Evolutionary conservation across 2,888 invertebrate species (phyloP), one percentile per base, ranked within the genome.

Genomic region (Lamellibrachia satsuma): DNA sequence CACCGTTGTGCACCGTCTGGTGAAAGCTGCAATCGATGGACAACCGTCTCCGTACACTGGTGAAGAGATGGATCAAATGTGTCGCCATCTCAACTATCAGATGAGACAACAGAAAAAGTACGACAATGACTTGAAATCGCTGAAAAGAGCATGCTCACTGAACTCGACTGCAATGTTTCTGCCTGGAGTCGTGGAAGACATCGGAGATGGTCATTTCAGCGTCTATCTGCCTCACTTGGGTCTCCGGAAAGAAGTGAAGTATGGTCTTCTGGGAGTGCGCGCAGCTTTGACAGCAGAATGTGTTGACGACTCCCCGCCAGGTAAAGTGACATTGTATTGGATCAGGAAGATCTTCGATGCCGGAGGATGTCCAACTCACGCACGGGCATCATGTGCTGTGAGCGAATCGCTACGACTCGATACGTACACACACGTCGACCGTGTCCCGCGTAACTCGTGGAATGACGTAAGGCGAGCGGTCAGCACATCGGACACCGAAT

Each of bases 1-100:
- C 92, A 93, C 96, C 52, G 94, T 95, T 7, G 95, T 95, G 55
- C 96, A 95, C 92, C 94, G 96, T 52, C 91, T 96, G 60, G 93
- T 96, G 1, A 91, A 93, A n/a, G 95, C 95, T 92, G 93, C 93
- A 8, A 90, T 93, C 7, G 57, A 90, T 7, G 60, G 39, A n/a
- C 39, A 94, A 8, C 27, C 90, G n/a, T 15, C 90, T 7, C 95
- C 95, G 0, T 96, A 95, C 93, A 94, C 93, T 8, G 39, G 92
- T 60, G 92, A 93, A 11, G 95, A 95, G 91, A 93, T 95, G 27
- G 92, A 93, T 60, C 92, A 93, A 0, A 75, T 95, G 3, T 95
- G 95, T 92, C 90, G 60, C 39, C 92, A 92, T 9, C 60, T 91
- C 27, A 93, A 91, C 55, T 52, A 91, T 22, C 52, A 55, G 7